A percentile compares a stretch with the other conserved stretches of the same genome.
Evolutionary conservation across 2,797 vertebrate genomes (phyloP).

Genomic region (Premnoplex brunnescens): DNA sequence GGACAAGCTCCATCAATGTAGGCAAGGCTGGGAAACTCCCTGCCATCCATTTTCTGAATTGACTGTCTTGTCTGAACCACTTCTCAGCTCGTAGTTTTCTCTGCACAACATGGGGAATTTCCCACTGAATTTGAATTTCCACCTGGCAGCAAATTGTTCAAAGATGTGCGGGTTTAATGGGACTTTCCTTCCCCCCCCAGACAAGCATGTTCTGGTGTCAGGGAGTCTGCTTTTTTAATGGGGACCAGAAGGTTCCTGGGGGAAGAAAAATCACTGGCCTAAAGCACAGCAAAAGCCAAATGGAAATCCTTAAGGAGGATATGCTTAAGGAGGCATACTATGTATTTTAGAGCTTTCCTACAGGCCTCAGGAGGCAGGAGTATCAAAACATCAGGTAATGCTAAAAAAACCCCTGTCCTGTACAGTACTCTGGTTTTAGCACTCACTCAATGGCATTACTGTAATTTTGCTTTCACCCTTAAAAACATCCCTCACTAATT

Average conservation of each 20-base stretch:
- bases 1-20: background rate
- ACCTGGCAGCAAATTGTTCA: background rate
- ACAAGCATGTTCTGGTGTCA: accelerated
- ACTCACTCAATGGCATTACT: background rate
- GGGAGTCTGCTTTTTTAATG: background rate
- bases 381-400: background rate
- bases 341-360: background rate
- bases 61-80: background rate
- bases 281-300: background rate
- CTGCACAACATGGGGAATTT: background rate
- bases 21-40: background rate
- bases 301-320: no score
- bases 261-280: background rate
- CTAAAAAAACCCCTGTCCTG: background rate
- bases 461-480: background rate
- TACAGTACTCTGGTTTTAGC: background rate
- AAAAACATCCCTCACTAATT: background rate
- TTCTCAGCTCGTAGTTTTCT: background rate
- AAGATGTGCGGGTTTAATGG: background rate
- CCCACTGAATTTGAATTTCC: background rate
- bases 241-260: background rate
- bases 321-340: background rate
- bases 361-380: background rate
- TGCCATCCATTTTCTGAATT: background rate
- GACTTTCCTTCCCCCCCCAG: background rate